phyloP scores from a whole-genome alignment of 1,140 invertebrate genomes.

The Drosophila asahinai region DNA sequence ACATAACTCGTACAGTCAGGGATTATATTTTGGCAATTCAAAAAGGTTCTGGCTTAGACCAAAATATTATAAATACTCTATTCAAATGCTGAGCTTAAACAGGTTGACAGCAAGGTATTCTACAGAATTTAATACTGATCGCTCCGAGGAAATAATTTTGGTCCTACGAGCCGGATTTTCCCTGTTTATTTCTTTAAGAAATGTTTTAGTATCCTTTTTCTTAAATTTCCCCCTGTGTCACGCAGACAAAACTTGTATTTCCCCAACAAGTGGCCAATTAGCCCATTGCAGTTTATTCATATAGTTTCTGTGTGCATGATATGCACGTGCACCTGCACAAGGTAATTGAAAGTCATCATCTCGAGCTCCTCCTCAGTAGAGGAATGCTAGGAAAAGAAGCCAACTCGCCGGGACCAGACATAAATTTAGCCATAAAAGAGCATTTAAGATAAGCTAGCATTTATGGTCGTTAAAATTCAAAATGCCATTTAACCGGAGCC shows the following conservation, averaged over 20 bases:
- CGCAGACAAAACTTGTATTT: background rate
- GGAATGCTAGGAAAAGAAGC: constrained; percentile 9
- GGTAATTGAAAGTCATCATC: constrained; percentile 75
- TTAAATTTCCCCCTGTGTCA: background rate
- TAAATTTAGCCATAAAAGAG: constrained; percentile 82
- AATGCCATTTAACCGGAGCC: constrained; percentile 70
- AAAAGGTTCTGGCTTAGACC: too few relatives aligned
- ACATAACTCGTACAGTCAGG: constrained; percentile 20
- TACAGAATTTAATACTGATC: background rate
- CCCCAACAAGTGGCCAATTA: constrained; percentile 41
- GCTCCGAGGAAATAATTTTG: too few relatives aligned
- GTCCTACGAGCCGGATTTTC: too few relatives aligned
- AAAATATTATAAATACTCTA: too few relatives aligned
- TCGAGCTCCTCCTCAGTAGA: constrained; percentile 7
- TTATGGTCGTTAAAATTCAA: constrained; percentile 84
- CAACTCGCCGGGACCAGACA: constrained; percentile 52
- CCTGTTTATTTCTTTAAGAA: background rate
- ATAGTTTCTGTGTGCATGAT: background rate
- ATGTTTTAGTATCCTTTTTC: background rate
- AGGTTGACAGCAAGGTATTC: background rate
- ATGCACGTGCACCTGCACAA: constrained; percentile 31
- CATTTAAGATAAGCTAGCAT: constrained; percentile 84
- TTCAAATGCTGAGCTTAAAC: too few relatives aligned
- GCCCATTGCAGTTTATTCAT: background rate
- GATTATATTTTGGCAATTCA: background rate